phyloP scores from a whole-genome alignment of 1,140 invertebrate genomes.

The Drosophila kikkawai region DNA sequence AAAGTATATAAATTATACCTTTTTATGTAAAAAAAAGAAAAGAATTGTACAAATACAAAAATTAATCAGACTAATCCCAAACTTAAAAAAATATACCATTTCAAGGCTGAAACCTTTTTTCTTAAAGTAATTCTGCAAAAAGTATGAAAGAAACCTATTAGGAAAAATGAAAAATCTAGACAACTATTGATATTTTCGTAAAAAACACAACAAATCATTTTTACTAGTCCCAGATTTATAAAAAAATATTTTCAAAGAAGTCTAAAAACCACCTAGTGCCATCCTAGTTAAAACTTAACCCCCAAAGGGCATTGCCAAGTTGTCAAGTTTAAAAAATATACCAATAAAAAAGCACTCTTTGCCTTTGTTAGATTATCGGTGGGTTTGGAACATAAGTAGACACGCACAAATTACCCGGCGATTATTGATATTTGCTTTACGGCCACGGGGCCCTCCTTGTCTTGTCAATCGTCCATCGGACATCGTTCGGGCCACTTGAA shows the following conservation, averaged over 20 bases:
- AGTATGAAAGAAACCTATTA: neutral
- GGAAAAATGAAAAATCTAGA: no score
- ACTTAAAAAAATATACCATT: neutral
- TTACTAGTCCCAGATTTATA: neutral
- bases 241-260: neutral
- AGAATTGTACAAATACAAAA: neutral
- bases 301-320: conserved; percentile 20
- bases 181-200: neutral
- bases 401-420: conserved; percentile 77
- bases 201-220: no score
- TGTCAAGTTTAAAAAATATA: neutral
- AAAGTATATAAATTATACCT: no score
- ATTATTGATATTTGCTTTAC: conserved; percentile 68
- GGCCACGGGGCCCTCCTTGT: conserved; percentile 39
- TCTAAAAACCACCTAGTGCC: neutral
- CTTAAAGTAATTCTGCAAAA: no score
- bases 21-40: neutral
- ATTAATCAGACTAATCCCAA: neutral
- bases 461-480: conserved; percentile 53
- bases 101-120: neutral
- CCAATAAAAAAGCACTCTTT: neutral
- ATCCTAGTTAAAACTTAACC: neutral
- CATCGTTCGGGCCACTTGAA: conserved; percentile 72
- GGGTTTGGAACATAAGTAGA: conserved; percentile 40
- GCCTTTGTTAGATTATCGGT: conserved; percentile 23